Evolutionary conservation across 2,888 invertebrate genomes (phyloP).

Genomic region (Protula sp.): DNA sequence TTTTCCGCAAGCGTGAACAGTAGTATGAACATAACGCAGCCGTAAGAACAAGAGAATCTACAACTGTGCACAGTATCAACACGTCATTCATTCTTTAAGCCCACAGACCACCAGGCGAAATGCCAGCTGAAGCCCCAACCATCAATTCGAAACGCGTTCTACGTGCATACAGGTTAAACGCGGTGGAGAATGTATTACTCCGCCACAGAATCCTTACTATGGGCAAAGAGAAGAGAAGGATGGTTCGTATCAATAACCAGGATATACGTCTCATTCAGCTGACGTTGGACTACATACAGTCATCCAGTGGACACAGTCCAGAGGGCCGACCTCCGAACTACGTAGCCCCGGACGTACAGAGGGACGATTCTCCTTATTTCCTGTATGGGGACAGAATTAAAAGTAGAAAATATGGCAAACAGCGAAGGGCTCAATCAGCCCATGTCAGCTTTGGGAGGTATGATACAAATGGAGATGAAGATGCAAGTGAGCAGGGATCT

Average conservation of each 20-base stretch:
- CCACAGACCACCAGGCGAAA: too few relatives aligned
- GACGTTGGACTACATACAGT: conserved; percentile 41
- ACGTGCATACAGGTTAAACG: conserved; percentile 42
- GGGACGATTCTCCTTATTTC: conserved; percentile 31
- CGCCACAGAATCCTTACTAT: conserved; percentile 31
- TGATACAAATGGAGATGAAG: background rate
- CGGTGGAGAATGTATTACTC: conserved; percentile 37
- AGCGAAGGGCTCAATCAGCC: conserved; percentile 21
- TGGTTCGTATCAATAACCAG: conserved; percentile 36
- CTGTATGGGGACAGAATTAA: conserved; percentile 43
- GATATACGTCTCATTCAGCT: conserved; percentile 42
- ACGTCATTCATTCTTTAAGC: too few relatives aligned
- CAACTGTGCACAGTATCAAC: too few relatives aligned
- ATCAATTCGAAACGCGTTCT: conserved; percentile 34
- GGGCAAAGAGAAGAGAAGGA: conserved; percentile 38
- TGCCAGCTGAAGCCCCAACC: background rate
- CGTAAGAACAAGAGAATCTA: too few relatives aligned
- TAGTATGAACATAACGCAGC: too few relatives aligned
- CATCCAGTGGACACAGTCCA: conserved; percentile 41
- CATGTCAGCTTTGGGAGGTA: background rate
- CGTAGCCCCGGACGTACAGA: conserved; percentile 7
- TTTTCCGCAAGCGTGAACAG: too few relatives aligned
- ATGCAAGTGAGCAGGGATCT: background rate
- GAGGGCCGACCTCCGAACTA: conserved; percentile 32
- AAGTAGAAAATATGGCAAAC: conserved; percentile 33